Evolutionary conservation across 1,140 invertebrate genomes (phyloP).

Genomic region (Cydia pomonella): DNA sequence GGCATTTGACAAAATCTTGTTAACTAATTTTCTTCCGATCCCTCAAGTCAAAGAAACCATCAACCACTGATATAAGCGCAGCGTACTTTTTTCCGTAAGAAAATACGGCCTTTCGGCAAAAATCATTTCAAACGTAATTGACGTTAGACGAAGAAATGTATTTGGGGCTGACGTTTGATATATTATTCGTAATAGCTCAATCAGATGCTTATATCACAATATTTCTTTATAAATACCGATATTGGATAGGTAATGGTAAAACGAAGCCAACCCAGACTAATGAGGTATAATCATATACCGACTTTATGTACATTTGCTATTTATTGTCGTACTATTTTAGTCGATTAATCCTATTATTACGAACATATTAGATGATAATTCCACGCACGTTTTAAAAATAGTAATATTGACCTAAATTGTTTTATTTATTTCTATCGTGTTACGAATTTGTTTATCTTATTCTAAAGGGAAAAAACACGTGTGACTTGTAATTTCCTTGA

Average conservation of each 20-base stretch:
- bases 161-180: constrained; percentile 12
- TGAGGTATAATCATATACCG: background rate
- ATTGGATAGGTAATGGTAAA: background rate
- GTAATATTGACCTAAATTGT: background rate
- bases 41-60: background rate
- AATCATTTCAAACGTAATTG: background rate
- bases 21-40: background rate
- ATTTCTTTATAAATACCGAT: background rate
- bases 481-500: background rate
- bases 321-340: background rate
- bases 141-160: constrained; percentile 2
- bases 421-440: background rate
- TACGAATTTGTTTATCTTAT: background rate
- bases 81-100: background rate
- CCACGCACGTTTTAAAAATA: too few relatives aligned
- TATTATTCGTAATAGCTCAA: background rate
- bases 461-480: background rate
- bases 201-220: constrained; percentile 3
- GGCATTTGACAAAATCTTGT: background rate
- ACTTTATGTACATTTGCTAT: background rate
- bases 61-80: background rate
- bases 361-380: too few relatives aligned
- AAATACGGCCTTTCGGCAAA: background rate
- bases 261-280: background rate
- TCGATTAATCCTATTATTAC: too few relatives aligned